phyloP scores from a whole-genome alignment of 2,113 vertebrate species.

The Ancistrus triradiatus region DNA sequence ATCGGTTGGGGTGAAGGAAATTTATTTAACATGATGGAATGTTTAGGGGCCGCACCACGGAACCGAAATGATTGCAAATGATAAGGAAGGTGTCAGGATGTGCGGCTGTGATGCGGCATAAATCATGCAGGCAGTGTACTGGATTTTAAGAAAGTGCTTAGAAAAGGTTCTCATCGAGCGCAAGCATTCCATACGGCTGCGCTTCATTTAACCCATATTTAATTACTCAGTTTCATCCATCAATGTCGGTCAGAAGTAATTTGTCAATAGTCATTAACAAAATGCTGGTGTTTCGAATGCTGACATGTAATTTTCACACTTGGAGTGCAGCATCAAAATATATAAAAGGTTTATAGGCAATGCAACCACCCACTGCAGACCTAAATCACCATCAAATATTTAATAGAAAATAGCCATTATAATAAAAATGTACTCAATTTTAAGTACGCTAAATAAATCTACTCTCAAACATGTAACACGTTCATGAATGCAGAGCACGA shows the following conservation, averaged over 20 bases:
- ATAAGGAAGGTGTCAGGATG: conserved; percentile 65
- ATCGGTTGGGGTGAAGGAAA: conserved; percentile 54
- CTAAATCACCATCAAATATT: neutral
- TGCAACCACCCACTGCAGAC: neutral
- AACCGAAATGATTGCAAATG: conserved; percentile 66
- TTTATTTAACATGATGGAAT: conserved; percentile 63
- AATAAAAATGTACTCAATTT: neutral
- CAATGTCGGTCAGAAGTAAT: conserved; percentile 52
- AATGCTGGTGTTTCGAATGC: conserved; percentile 6
- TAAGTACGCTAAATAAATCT: neutral
- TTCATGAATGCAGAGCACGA: neutral
- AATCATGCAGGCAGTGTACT: conserved; percentile 73
- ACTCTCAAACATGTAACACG: neutral
- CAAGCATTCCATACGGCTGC: conserved; percentile 56
- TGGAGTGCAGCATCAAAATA: conserved; percentile 1
- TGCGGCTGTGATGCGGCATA: conserved; percentile 64
- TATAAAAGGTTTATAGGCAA: conserved; percentile 9
- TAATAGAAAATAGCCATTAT: neutral
- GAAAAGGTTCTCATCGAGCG: conserved; percentile 51
- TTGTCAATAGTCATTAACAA: conserved; percentile 47
- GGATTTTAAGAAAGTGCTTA: conserved; percentile 72
- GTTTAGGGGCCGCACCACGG: conserved; percentile 61
- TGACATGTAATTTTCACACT: conserved; percentile 26
- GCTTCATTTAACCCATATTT: conserved; percentile 63
- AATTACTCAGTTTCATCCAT: conserved; percentile 68